phyloP scores from a whole-genome alignment of 1,140 invertebrate genomes.

The Conus betulinus region DNA sequence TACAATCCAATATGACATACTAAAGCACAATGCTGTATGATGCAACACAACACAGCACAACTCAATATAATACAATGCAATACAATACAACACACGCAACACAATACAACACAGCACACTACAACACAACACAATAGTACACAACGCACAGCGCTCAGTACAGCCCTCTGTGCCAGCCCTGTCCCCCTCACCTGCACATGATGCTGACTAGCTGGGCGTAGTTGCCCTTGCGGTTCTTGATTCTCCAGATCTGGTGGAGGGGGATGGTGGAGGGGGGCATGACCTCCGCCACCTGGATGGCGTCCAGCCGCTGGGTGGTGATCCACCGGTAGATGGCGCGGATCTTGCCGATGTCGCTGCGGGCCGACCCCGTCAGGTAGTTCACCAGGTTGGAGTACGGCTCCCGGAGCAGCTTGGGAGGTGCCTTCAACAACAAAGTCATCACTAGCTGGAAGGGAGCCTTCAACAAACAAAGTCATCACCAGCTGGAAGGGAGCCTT shows the following conservation, averaged over 20 bases:
- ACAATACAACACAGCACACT: no score
- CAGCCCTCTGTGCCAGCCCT: no score
- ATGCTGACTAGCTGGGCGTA: slow-evolving; percentile 66
- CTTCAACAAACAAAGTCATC: neutral
- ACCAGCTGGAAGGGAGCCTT: no score
- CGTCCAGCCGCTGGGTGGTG: slow-evolving; percentile 55
- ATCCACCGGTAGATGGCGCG: slow-evolving; percentile 66
- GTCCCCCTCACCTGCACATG: slow-evolving; percentile 60
- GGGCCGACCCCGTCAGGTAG: slow-evolving; percentile 50
- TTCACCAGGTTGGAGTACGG: slow-evolving; percentile 51
- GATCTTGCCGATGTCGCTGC: slow-evolving; percentile 59
- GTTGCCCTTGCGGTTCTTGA: slow-evolving; percentile 64
- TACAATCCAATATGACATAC: no score
- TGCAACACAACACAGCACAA: no score
- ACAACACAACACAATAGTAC: no score
- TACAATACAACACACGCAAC: no score
- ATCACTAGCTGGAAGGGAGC: no score
- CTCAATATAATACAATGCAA: no score
- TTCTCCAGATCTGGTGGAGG: slow-evolving; percentile 60
- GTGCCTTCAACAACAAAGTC: slow-evolving; percentile 40
- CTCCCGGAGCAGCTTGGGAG: slow-evolving; percentile 47
- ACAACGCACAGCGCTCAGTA: no score
- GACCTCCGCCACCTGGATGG: slow-evolving; percentile 43
- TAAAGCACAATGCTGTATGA: no score
- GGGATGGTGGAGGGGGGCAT: slow-evolving; percentile 44